Evolutionary conservation across 1,140 invertebrate genomes (phyloP), one percentile per base, ranked within the genome.

Genomic region (Drosophila setifemur): DNA sequence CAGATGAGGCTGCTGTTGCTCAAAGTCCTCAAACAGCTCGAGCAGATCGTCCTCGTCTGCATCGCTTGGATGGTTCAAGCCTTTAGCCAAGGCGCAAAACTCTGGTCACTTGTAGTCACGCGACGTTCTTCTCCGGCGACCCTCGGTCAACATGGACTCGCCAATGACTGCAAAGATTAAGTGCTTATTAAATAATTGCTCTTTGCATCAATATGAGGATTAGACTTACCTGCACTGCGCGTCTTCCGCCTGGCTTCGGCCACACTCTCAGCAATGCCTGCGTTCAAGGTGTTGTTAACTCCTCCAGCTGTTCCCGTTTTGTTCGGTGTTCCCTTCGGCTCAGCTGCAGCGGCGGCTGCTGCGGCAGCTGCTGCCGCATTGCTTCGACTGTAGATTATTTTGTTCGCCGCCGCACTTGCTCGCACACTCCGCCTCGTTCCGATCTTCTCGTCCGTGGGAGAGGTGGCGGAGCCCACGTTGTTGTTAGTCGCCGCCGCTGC

Each of bases 81-180:
- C 86, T 76, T 79, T 78, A 81, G 87, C 82, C 87, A 89, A 89
- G 87, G 78, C 87, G 87, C 87, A 89, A 89, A 83, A 77, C 70
- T 85, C 91, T 77, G 91, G 92, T 93, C 93, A 93, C 92, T 93
- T 93, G 90, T 91, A 92, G 86, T 93, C 92, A 81, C 92, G 92
- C 39, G 92, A 93, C 11, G 89, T 86, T 61, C 92, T 91, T 85
- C 92, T 91, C 61, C 88, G 79, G 9, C 79, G 88, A 81, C 81
- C 87, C 77, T 90, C 89, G 54, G 76, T 89, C 60, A 89, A 23
- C 61, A 75, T 72, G 37, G 87, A 73, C 64, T 90, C 89, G 9
- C 88, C 89, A 33, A 89, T 83, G 23, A 87, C 86, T 89, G 26
- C 4, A 73, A 72, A 0, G 2, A 16, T 18, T 1, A 25, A 35